Conservation (phyloP, 2,888 invertebrate species). For the Volucella inanis region DNA sequence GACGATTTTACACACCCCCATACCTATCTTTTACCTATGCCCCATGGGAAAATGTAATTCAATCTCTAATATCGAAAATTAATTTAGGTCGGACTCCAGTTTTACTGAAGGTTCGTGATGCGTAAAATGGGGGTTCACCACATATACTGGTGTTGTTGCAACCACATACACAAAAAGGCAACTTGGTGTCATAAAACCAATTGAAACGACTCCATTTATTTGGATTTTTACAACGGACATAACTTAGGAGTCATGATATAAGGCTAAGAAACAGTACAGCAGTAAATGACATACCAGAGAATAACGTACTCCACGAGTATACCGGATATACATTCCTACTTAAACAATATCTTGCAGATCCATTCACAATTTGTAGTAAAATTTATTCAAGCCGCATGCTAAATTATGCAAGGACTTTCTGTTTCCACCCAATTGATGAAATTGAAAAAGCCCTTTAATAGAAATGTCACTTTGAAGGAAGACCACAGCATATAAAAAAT, state of each 20-base stretch:
- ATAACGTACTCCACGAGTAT: slow-evolving; percentile 28
- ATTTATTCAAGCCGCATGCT: slow-evolving; percentile 50
- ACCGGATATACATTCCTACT: slow-evolving; percentile 16
- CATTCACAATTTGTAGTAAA: slow-evolving; percentile 55
- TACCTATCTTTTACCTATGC: not conserved
- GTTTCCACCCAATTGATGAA: slow-evolving; percentile 56
- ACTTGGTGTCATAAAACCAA: slow-evolving; percentile 60
- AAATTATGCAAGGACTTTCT: slow-evolving; percentile 48
- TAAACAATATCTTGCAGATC: slow-evolving; percentile 38
- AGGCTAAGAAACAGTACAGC: not conserved
- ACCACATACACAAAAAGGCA: slow-evolving; percentile 6
- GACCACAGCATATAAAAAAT: not conserved
- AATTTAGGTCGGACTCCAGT: slow-evolving; percentile 51
- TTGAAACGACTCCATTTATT: slow-evolving; percentile 63
- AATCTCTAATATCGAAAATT: slow-evolving; percentile 67
- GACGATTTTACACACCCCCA: slow-evolving; percentile 6
- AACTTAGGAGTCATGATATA: slow-evolving; percentile 7
- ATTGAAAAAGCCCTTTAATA: not conserved
- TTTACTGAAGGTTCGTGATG: slow-evolving; percentile 51
- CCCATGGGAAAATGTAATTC: slow-evolving; percentile 60
- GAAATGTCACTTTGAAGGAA: slow-evolving; percentile 30
- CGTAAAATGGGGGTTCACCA: slow-evolving; percentile 59
- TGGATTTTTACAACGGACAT: slow-evolving; percentile 51
- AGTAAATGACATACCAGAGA: slow-evolving; percentile 11
- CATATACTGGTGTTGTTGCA: slow-evolving; percentile 6